phyloP scores from a whole-genome alignment of 2,113 vertebrate species.

The Athene cunicularia region DNA sequence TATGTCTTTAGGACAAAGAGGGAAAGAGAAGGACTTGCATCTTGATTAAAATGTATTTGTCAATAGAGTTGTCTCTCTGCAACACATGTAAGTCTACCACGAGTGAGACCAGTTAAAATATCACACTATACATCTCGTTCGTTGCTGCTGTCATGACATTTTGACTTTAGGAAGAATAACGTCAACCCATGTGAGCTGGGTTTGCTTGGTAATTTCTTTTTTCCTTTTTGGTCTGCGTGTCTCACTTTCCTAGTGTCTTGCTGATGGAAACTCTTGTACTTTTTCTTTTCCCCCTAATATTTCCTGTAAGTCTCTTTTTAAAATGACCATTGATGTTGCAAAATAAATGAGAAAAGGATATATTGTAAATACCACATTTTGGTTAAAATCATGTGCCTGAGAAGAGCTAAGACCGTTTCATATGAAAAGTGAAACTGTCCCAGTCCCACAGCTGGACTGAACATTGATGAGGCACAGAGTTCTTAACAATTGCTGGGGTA shows the following conservation, averaged over 20 bases:
- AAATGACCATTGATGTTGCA: neutral
- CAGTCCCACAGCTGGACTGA: neutral
- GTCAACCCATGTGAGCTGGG: neutral
- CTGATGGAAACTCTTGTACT: neutral
- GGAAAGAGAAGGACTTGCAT: neutral
- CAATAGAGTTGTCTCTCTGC: neutral
- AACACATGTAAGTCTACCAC: neutral
- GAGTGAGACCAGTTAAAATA: neutral
- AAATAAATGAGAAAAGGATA: neutral
- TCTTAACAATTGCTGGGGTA: neutral
- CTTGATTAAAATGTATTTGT: neutral
- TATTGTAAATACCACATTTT: neutral
- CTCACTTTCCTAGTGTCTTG: neutral
- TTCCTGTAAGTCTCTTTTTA: neutral
- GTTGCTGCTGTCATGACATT: neutral
- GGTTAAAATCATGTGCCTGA: neutral
- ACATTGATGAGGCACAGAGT: neutral
- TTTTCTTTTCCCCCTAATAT: neutral
- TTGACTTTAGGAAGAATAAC: neutral
- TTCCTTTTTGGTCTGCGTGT: neutral
- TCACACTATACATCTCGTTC: neutral
- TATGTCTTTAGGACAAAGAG: neutral
- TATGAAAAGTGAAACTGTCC: neutral
- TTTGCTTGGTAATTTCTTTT: neutral
- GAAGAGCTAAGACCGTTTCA: neutral